These are phyloP conservation scores for Caenorhabditis afra DNA, from an alignment of 2,888 invertebrate genomes.

Conservation along the genomic window DNA sequence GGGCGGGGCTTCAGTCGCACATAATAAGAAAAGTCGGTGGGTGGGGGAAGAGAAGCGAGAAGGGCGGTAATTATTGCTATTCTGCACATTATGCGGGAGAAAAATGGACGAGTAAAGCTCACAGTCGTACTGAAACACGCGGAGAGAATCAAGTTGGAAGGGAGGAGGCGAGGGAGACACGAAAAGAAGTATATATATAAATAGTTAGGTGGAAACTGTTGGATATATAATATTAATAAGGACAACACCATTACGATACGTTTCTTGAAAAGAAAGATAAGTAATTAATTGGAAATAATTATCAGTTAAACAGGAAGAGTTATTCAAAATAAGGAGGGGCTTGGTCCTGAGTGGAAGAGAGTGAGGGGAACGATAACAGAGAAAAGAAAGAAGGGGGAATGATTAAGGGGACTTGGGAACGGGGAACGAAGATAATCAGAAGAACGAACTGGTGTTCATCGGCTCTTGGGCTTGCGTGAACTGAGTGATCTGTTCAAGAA, in stretches of 20 bases:
- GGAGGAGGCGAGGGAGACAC: background rate
- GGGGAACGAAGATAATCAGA: conserved; percentile 14
- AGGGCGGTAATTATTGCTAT: too few species aligned
- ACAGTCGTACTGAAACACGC: conserved; percentile 40
- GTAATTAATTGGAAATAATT: too few species aligned
- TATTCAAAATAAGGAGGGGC: conserved; percentile 28
- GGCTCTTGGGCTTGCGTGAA: conserved; percentile 45
- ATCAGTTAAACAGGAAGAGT: background rate
- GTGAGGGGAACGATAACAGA: background rate
- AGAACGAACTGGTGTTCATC: conserved; percentile 39
- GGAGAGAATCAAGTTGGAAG: conserved; percentile 17
- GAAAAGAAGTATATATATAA: too few species aligned
- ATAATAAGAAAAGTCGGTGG: background rate
- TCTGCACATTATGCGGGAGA: too few species aligned
- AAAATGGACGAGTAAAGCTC: conserved; percentile 28
- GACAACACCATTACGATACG: conserved; percentile 18
- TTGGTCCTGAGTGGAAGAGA: background rate
- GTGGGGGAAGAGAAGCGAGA: background rate
- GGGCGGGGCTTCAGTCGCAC: conserved; percentile 22
- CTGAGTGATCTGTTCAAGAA: conserved; percentile 48
- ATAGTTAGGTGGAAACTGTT: too few species aligned
- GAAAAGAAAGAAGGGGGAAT: too few species aligned
- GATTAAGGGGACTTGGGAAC: too few species aligned
- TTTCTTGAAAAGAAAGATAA: background rate
- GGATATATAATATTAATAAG: background rate